Evolutionary conservation across 64 coral and sea anemone genomes (phyloP), one percentile per base, ranked within the genome.

Genomic region (Anthopleura sola): DNA sequence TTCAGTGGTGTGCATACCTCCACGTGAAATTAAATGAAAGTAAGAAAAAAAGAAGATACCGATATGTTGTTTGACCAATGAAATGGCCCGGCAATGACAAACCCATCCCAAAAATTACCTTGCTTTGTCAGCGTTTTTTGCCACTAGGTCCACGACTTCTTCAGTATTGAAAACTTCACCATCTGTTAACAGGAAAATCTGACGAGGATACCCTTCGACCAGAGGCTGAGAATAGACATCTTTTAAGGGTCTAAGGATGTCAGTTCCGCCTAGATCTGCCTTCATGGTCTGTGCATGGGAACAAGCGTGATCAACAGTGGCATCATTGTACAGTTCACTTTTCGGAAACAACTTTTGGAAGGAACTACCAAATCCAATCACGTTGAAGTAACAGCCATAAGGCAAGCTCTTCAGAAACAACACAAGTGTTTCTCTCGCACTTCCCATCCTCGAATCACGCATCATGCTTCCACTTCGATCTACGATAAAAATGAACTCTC

Each of bases 381-480:
- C 89, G 85, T 98, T 98, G 49, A 98, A 98, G 84, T 86, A 86
- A 28, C 91, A 98, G 29, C 86, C 86, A 21, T 86, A 57, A 24
- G 95, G 88, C 29, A 98, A 81, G 81, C 91, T 98, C 49, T 93
- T 94, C 31, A 94, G 33, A 75, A 98, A 98, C 23, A 98, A 81
- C 18, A 98, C 78, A 13, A 98, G 86, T 37, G 91, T 91, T 37
- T 93, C 82, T 36, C 56, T 83, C 2, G 95, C 95, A 78, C 80
- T 86, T 1, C 71, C 69, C 16, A 86, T 94, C 17, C 76, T 54
- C 31, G 39, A 50, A 28, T 92, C 95, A 37, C 51, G 4, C 40
- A 44, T 14, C 95, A 98, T 98, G 33, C 95, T 98, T 54, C 83
- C 91, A 78, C 95, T 98, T 38, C 92, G 86, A 86, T 98, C 95